Conservation (phyloP, 2,888 invertebrate species). For the Acanthosepion pharaonis region DNA sequence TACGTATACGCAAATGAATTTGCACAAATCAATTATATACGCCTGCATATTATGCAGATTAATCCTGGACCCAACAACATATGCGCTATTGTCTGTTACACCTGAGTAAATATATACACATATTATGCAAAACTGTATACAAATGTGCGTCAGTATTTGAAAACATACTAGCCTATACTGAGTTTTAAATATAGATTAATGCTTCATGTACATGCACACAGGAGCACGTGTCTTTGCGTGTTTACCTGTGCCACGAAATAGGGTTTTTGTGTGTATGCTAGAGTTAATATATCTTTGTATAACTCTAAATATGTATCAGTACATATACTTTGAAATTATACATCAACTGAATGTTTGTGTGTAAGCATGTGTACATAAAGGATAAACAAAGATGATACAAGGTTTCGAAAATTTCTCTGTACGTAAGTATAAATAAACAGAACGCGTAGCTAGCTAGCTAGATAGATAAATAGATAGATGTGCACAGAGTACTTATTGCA, state of each 20-base stretch:
- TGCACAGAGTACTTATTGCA: background rate
- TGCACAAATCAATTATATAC: background rate
- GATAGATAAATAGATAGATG: background rate
- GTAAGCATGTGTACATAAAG: background rate
- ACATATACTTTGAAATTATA: background rate
- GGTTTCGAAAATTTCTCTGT: background rate
- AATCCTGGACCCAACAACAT: background rate
- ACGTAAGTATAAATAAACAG: background rate
- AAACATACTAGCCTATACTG: background rate
- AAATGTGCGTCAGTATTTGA: background rate
- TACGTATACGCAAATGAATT: background rate
- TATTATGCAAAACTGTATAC: background rate
- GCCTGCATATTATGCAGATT: background rate
- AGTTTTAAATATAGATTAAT: background rate
- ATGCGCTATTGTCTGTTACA: background rate
- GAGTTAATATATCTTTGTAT: background rate
- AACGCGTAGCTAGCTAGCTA: background rate
- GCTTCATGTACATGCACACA: background rate
- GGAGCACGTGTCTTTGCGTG: background rate
- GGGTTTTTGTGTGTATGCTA: background rate
- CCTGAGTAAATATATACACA: background rate
- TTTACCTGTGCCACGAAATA: background rate
- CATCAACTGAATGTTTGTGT: background rate
- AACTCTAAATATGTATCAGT: background rate
- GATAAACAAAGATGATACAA: background rate